phyloP scores from a whole-genome alignment of 1,140 invertebrate species.

The Philotrypesis tridentata region DNA sequence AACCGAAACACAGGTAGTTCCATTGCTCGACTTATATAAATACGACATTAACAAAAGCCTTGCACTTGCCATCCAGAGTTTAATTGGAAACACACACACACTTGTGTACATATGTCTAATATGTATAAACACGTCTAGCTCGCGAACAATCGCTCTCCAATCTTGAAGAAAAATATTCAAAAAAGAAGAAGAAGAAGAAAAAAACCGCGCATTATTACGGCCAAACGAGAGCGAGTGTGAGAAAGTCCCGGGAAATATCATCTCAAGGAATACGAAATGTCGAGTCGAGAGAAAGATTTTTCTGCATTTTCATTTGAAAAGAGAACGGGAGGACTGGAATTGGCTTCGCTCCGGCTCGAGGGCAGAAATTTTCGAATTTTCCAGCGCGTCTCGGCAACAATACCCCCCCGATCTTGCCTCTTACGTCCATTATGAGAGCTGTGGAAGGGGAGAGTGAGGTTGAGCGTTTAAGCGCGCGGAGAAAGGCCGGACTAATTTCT shows the following conservation, averaged over 20 bases:
- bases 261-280: constrained; percentile 28
- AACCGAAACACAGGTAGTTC: not conserved
- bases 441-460: not conserved
- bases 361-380: constrained; percentile 5
- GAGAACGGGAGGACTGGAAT: not conserved
- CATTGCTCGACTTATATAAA: no score
- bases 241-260: constrained; percentile 27
- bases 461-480: constrained; percentile 13
- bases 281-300: constrained; percentile 18
- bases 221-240: constrained; percentile 36
- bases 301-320: constrained; percentile 27
- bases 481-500: not conserved
- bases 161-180: not conserved
- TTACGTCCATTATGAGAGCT: not conserved
- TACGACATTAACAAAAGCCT: no score
- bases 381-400: not conserved
- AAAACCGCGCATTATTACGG: no score
- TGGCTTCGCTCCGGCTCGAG: not conserved
- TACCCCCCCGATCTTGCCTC: not conserved
- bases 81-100: no score
- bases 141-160: no score
- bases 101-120: no score
- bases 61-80: not conserved
- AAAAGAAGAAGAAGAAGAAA: no score
- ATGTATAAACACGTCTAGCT: no score